phyloP scores from a whole-genome alignment of 2,113 vertebrate genomes.

The Eidolon helvum region DNA sequence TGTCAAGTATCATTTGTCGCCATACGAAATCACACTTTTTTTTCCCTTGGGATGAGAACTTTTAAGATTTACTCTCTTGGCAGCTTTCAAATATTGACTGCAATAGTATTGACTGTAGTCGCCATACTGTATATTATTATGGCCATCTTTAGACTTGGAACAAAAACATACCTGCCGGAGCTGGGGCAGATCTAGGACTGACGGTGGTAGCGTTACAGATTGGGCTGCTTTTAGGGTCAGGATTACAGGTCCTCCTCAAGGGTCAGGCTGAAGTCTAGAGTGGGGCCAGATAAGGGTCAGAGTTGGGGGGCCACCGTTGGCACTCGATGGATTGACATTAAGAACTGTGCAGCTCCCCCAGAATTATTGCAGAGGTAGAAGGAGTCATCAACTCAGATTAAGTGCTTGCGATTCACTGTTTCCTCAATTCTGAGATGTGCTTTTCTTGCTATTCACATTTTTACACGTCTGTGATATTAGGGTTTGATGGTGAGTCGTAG shows the following conservation, averaged over 20 bases:
- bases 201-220: neutral
- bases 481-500: neutral
- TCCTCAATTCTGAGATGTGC: neutral
- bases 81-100: neutral
- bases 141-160: neutral
- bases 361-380: neutral
- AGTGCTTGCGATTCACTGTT: neutral
- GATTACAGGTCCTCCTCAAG: neutral
- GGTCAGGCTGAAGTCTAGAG: neutral
- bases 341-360: neutral
- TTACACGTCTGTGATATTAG: neutral
- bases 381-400: neutral
- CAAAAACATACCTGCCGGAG: neutral
- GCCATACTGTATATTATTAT: neutral
- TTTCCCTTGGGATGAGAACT: neutral
- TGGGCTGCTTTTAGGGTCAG: neutral
- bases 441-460: neutral
- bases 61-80: neutral
- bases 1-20: too few relatives aligned
- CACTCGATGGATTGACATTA: neutral
- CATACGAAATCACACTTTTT: too few relatives aligned
- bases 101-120: too few relatives aligned
- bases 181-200: fast-evolving
- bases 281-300: neutral
- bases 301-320: neutral